These are phyloP conservation scores for Lamprotornis superbus DNA, from an alignment of 2,113 vertebrate genomes.

Conservation along the genomic window DNA sequence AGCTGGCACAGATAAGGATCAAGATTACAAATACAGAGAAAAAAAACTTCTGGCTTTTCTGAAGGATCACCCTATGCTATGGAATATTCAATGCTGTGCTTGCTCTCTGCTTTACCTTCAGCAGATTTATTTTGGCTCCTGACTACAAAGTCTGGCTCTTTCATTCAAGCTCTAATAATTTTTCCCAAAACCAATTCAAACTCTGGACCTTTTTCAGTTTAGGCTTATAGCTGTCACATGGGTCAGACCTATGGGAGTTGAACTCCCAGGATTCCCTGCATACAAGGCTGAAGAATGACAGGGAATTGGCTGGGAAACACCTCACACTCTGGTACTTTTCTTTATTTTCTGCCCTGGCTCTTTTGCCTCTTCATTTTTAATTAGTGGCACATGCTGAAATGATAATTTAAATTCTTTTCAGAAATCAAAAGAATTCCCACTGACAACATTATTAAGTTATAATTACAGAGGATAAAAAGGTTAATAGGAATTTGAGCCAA, in stretches of 20 bases:
- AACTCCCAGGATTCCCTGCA: background rate
- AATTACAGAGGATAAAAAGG: slow-evolving; percentile 46
- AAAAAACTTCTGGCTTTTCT: background rate
- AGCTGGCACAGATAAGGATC: background rate
- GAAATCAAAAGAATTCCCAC: slow-evolving; percentile 61
- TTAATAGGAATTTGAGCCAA: slow-evolving; percentile 58
- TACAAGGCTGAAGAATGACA: background rate
- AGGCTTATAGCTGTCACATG: background rate
- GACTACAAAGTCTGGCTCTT: background rate
- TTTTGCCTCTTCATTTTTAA: slow-evolving; percentile 41
- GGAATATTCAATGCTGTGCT: background rate
- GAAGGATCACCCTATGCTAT: background rate
- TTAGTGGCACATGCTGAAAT: slow-evolving; percentile 52
- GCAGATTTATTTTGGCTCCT: background rate
- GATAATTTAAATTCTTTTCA: slow-evolving; percentile 56
- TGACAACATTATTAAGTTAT: slow-evolving; percentile 53
- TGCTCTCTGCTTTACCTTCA: background rate
- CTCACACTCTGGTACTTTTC: background rate
- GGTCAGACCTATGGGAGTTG: background rate
- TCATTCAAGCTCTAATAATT: background rate
- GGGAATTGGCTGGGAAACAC: background rate
- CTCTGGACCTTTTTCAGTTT: background rate
- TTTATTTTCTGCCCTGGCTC: slow-evolving; percentile 25
- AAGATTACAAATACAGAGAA: background rate
- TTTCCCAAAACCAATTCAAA: background rate